Base-by-base conservation (phyloP, 2,113 vertebrate species). In the Platycercus adscitus region DNA sequence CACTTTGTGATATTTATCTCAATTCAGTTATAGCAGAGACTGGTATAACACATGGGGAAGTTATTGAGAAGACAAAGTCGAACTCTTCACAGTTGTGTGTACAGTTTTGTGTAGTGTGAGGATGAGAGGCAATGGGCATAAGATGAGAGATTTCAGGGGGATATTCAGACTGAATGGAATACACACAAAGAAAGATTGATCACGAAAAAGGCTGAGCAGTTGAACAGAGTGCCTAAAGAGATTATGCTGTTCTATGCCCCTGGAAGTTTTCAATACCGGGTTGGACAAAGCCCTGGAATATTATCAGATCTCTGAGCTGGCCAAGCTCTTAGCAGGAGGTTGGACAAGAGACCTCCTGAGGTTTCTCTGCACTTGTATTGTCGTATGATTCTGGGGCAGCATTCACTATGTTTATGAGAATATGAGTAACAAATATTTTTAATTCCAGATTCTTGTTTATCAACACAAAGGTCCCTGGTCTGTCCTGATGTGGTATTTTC, bases 11-110 rank as follows among this genome's bases (percentile, higher is more conserved):
- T 83, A 47, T 41, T 76, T 82, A 76, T 63, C 49, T 86, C 49
- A 56, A 83, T 52, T 88, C 16, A 78, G 7, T 77, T 89, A 52
- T 17, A 90, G 39, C 24, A 89, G 28, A 77, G 15, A 63, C 77
- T 56, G 56, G 29, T 61, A 26, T 63, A 77, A 73, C 19, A 52
- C 8, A 61, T 20, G 9, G 20, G 9, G 21, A 55, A 33, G 26
- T 29, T 37, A 28, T 1, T 31, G 53, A 55, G 44, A 55, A 84
- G 17, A 17, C 6, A 46, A 14, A 23, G 8, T 60, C 0, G 0
- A 15, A 39, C 7, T 46, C 11, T 56, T 87, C 37, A 52, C 23
- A 46, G 24, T 21, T 49, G 6, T 65, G 2, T 64, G 41, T 37
- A 13, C 15, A 39, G 17, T 23, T 65, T 37, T 49, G 37, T 3